Evolutionary conservation across 2,797 vertebrate species (phyloP).

Genomic region (Cossypha niveicapilla): DNA sequence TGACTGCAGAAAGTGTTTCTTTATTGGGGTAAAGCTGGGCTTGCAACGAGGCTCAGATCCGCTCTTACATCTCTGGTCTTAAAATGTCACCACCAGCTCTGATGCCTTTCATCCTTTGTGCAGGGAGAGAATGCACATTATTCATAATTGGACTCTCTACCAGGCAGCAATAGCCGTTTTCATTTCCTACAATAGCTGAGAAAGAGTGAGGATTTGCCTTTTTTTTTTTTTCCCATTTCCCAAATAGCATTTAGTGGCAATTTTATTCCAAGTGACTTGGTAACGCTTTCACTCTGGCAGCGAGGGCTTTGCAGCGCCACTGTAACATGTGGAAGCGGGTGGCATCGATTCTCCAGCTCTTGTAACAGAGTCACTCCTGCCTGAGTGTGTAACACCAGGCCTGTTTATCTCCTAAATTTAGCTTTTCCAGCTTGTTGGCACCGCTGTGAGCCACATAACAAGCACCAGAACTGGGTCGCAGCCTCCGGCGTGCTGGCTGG

Average conservation of each 20-base stretch:
- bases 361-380: background rate
- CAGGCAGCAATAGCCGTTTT: slow-evolving; percentile 29
- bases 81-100: slow-evolving; percentile 51
- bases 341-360: background rate
- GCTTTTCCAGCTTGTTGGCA: background rate
- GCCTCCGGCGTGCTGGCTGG: background rate
- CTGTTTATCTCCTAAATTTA: slow-evolving; percentile 49
- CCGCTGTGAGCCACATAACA: background rate
- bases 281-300: background rate
- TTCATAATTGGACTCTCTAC: slow-evolving; percentile 53
- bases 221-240: background rate
- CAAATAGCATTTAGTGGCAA: slow-evolving; percentile 16
- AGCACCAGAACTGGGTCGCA: slow-evolving; percentile 28
- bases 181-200: slow-evolving; percentile 24
- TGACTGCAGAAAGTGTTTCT: slow-evolving; percentile 46
- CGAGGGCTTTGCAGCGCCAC: background rate
- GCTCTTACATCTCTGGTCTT: slow-evolving; percentile 36
- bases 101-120: slow-evolving; percentile 63
- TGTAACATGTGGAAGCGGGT: background rate
- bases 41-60: background rate
- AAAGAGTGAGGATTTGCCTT: background rate
- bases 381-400: background rate
- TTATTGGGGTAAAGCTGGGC: slow-evolving; percentile 37
- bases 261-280: slow-evolving; percentile 4
- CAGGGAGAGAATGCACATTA: slow-evolving; percentile 16